Conservation (phyloP, 1,140 invertebrate species). For the Drosophila micromelanica region DNA sequence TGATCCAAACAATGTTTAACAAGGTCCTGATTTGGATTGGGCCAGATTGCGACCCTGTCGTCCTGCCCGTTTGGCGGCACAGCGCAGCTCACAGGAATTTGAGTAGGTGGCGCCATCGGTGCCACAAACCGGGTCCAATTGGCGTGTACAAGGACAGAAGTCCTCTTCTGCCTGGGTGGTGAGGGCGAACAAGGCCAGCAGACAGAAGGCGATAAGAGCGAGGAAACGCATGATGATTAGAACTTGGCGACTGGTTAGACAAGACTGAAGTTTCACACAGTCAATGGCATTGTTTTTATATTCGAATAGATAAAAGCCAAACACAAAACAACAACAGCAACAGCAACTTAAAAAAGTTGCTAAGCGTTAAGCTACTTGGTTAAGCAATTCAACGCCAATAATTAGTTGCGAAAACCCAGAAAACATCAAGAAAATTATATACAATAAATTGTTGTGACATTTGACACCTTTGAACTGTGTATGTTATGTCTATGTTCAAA, state of each 20-base stretch:
- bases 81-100: conserved; percentile 62
- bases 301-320: conserved; percentile 5
- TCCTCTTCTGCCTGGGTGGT: not conserved
- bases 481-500: not conserved
- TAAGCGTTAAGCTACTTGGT: not conserved
- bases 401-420: not conserved
- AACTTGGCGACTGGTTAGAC: conserved; percentile 33
- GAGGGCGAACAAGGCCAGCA: conserved; percentile 45
- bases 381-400: not conserved
- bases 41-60: conserved; percentile 43
- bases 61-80: conserved; percentile 27
- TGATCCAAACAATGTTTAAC: conserved; percentile 21
- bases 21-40: conserved; percentile 38
- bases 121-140: conserved; percentile 62
- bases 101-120: conserved; percentile 58
- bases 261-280: conserved; percentile 50
- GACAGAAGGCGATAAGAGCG: conserved; percentile 42
- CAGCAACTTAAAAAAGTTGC: not conserved
- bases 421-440: not conserved
- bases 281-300: conserved; percentile 58
- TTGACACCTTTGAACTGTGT: conserved; percentile 12
- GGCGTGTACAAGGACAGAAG: conserved; percentile 56
- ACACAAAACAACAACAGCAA: not conserved
- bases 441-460: conserved; percentile 10
- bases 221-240: conserved; percentile 57